phyloP scores from a whole-genome alignment of 2,113 vertebrate genomes.

The Alexandromys fortis region DNA sequence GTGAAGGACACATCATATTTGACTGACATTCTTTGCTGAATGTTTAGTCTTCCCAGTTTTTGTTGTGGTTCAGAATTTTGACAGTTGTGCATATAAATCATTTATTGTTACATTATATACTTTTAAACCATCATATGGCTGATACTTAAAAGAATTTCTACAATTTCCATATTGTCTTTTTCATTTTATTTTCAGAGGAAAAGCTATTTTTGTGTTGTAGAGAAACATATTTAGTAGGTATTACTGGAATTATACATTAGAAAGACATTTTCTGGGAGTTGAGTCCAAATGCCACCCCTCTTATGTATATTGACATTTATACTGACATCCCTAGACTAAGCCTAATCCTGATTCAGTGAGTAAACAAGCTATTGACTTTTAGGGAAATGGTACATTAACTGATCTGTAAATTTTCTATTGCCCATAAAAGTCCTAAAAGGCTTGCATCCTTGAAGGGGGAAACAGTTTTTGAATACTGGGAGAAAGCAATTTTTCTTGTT shows the following conservation, averaged over 20 bases:
- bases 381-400: conserved; percentile 33
- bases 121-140: background rate
- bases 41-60: background rate
- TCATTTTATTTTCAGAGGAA: background rate
- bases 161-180: background rate
- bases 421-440: background rate
- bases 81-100: background rate
- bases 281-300: background rate
- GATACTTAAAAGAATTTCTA: background rate
- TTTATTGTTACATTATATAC: background rate
- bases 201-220: background rate
- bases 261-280: background rate
- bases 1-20: background rate
- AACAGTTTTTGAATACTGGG: conserved; percentile 10
- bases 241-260: background rate
- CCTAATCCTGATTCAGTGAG: background rate
- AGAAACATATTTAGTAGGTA: background rate
- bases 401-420: background rate
- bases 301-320: conserved; percentile 38
- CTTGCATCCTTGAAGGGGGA: background rate
- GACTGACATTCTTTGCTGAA: background rate
- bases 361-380: conserved; percentile 14
- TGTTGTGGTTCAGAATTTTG: conserved; percentile 3
- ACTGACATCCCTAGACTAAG: background rate
- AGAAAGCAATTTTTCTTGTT: background rate